Percentiles rank a stretch among this genome's conserved stretches.
These are phyloP conservation scores for Phaonia tiefii DNA, from an alignment of 2,888 invertebrate genomes.

Conservation along the genomic window DNA sequence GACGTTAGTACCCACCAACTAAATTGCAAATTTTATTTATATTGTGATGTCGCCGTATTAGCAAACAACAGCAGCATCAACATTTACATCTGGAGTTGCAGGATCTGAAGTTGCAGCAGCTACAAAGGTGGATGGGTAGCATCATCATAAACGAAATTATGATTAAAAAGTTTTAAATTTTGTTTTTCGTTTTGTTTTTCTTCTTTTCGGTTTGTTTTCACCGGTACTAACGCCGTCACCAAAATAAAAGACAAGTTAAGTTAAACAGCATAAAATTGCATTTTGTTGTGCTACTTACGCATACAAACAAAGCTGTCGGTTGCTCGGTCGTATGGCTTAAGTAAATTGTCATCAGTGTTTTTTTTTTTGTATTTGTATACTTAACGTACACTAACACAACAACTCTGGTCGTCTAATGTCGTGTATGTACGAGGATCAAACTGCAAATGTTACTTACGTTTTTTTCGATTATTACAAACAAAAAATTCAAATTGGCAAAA, in stretches of 20 bases:
- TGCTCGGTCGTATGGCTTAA: slow-evolving; percentile 53
- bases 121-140: slow-evolving; percentile 23
- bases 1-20: too few relatives aligned
- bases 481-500: too few relatives aligned
- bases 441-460: too few relatives aligned
- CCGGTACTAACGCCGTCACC: neutral
- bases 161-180: slow-evolving; percentile 60
- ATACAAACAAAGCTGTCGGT: slow-evolving; percentile 30
- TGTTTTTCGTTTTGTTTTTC: slow-evolving; percentile 20
- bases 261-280: slow-evolving; percentile 70
- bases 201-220: neutral
- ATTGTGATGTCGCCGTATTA: too few relatives aligned
- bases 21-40: too few relatives aligned
- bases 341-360: slow-evolving; percentile 64
- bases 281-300: slow-evolving; percentile 47
- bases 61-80: slow-evolving; percentile 7
- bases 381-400: slow-evolving; percentile 19
- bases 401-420: slow-evolving; percentile 57
- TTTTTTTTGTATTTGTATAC: slow-evolving; percentile 25
- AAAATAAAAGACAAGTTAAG: slow-evolving; percentile 64
- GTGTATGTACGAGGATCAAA: slow-evolving; percentile 20
- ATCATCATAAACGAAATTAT: slow-evolving; percentile 49
- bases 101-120: slow-evolving; percentile 11
- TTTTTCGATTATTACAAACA: too few relatives aligned
- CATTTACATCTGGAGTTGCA: neutral